Percentiles rank a stretch among this genome's conserved stretches.
phyloP scores from a whole-genome alignment of 2,113 vertebrate species.

The Chlorocebus sabaeus region DNA sequence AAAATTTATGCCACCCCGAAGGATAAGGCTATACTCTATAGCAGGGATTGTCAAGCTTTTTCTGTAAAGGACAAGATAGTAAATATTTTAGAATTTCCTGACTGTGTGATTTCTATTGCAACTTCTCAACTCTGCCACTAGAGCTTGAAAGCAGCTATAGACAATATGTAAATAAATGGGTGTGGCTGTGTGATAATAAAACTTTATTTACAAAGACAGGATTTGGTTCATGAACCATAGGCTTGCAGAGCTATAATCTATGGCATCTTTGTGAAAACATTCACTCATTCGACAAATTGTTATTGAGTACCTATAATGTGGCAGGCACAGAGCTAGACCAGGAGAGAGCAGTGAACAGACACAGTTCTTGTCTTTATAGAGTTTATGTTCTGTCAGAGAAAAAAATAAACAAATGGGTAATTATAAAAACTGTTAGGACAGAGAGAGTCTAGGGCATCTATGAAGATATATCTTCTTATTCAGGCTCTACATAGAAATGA shows the following conservation, averaged over 20 bases:
- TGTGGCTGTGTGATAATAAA: neutral
- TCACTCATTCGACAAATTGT: neutral
- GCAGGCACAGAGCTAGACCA: neutral
- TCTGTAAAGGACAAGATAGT: neutral
- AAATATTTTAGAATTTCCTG: slow-evolving; percentile 34
- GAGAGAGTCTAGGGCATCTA: neutral
- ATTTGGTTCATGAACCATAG: neutral
- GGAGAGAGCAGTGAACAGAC: neutral
- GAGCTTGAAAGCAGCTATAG: neutral
- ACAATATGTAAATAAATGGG: neutral
- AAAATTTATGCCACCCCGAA: neutral
- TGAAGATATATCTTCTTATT: neutral
- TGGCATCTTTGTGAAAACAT: neutral
- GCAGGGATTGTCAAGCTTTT: neutral
- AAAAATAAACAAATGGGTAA: neutral
- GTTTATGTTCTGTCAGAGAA: neutral
- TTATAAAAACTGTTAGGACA: neutral
- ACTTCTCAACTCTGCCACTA: neutral
- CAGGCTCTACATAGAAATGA: neutral
- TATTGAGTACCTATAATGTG: neutral
- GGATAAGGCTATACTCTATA: neutral
- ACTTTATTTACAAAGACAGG: slow-evolving; percentile 23
- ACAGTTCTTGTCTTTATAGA: neutral
- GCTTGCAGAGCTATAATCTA: neutral
- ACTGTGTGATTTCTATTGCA: neutral